Evolutionary conservation across 2,113 vertebrate genomes (phyloP).

Genomic region (Lepisosteus osseus): DNA sequence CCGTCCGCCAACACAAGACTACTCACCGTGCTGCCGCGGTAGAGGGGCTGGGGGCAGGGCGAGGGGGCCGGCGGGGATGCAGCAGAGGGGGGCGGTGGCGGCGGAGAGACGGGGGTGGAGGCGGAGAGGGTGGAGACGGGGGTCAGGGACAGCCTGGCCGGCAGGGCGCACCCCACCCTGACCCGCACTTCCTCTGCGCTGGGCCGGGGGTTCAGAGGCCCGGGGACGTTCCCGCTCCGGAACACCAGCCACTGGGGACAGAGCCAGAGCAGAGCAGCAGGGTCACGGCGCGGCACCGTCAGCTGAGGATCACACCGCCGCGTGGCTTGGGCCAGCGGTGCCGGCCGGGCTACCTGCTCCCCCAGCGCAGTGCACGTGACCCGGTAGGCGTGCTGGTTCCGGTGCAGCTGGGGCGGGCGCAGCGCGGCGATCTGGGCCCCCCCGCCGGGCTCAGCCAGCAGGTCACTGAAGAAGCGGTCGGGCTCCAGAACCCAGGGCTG

Average conservation of each 20-base stretch:
- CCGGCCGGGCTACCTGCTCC: slow-evolving; percentile 46
- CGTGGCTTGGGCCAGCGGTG: no score
- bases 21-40: slow-evolving; percentile 16
- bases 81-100: slow-evolving; percentile 20
- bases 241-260: slow-evolving; percentile 52
- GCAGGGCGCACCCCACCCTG: slow-evolving; percentile 48
- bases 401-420: slow-evolving; percentile 33
- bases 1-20: background rate
- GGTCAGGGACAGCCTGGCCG: slow-evolving; percentile 43
- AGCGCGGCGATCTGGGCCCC: slow-evolving; percentile 35
- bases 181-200: slow-evolving; percentile 51
- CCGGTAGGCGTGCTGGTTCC: slow-evolving; percentile 45
- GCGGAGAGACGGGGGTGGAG: background rate
- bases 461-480: slow-evolving; percentile 52
- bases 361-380: slow-evolving; percentile 45
- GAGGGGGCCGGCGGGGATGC: slow-evolving; percentile 14
- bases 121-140: background rate
- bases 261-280: slow-evolving; percentile 14
- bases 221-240: slow-evolving; percentile 50
- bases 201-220: slow-evolving; percentile 43
- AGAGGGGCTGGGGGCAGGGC: no score
- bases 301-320: no score
- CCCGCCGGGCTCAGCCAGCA: slow-evolving; percentile 36
- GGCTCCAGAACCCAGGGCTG: slow-evolving; percentile 54
- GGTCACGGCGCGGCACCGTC: no score